These are phyloP conservation scores for Drosophila malerkotliana DNA, from an alignment of 1,140 invertebrate species.

Conservation along the genomic window DNA sequence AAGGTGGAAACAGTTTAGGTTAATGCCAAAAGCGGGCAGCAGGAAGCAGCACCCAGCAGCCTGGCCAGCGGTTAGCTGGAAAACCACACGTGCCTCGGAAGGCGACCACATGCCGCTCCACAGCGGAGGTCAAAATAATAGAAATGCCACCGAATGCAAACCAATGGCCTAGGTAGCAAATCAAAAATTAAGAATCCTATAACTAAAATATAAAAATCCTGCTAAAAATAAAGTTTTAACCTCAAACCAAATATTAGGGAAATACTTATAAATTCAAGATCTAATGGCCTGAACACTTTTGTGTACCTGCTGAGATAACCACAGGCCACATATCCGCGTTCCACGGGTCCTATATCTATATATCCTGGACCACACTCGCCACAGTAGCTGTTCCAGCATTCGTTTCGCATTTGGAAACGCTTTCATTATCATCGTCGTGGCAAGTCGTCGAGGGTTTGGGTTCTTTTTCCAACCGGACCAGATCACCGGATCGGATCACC, in stretches of 20 bases:
- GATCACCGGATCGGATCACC: constrained; percentile 2
- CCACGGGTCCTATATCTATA: constrained; percentile 29
- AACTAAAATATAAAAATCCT: neutral
- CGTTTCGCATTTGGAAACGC: constrained; percentile 83
- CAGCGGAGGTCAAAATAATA: constrained; percentile 44
- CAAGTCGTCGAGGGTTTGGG: constrained; percentile 10
- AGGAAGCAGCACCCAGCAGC: constrained; percentile 40
- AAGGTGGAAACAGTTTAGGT: constrained; percentile 81
- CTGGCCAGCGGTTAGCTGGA: constrained; percentile 69
- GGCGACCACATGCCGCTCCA: constrained; percentile 70
- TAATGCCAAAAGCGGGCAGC: constrained; percentile 67
- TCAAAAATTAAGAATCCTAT: neutral
- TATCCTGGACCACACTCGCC: constrained; percentile 49
- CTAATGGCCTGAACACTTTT: constrained; percentile 5
- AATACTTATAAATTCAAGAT: no score
- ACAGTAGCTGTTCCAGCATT: constrained; percentile 77
- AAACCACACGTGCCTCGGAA: constrained; percentile 82
- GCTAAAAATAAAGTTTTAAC: neutral
- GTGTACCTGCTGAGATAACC: constrained; percentile 43
- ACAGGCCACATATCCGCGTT: constrained; percentile 28
- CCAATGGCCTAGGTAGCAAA: neutral
- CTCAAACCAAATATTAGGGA: no score
- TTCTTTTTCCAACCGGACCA: neutral
- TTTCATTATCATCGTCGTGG: constrained; percentile 68
- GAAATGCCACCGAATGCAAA: constrained; percentile 30